Conservation (phyloP, 2,797 vertebrate genomes). For the Alauda arvensis region DNA sequence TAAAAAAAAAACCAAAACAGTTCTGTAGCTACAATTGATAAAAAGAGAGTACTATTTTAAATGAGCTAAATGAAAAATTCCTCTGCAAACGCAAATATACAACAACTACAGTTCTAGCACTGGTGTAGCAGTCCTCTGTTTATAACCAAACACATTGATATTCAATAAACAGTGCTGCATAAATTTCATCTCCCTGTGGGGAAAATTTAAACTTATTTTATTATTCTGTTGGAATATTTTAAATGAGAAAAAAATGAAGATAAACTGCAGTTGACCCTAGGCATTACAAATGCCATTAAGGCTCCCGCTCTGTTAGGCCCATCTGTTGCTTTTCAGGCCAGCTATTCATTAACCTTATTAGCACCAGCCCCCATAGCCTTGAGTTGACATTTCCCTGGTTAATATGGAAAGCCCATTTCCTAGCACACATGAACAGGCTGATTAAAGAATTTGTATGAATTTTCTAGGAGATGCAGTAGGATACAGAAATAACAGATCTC, state of each 20-base stretch:
- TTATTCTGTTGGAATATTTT: conserved; percentile 71
- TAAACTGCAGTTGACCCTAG: conserved; percentile 71
- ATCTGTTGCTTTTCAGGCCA: conserved; percentile 74
- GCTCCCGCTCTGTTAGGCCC: conserved; percentile 54
- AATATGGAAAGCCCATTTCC: conserved; percentile 61
- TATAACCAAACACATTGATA: conserved; percentile 63
- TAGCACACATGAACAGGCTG: conserved; percentile 44
- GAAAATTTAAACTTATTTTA: conserved; percentile 69
- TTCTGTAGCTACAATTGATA: background rate
- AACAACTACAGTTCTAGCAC: background rate
- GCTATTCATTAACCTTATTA: conserved; percentile 78
- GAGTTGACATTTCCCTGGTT: conserved; percentile 70
- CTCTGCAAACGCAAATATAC: conserved; percentile 23
- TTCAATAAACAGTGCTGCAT: conserved; percentile 67
- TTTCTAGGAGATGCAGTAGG: conserved; percentile 35
- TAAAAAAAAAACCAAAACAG: background rate
- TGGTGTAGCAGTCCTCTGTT: conserved; percentile 3
- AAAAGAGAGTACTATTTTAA: conserved; percentile 17
- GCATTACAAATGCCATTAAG: conserved; percentile 72
- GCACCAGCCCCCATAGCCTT: conserved; percentile 66
- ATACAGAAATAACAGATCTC: background rate
- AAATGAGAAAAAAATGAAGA: conserved; percentile 73
- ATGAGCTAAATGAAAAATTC: conserved; percentile 17
- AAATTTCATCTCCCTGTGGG: conserved; percentile 68
- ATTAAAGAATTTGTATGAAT: conserved; percentile 61